These are phyloP conservation scores for Amphiprion ocellaris DNA, from an alignment of 2,113 vertebrate species.

Conservation along the genomic window DNA sequence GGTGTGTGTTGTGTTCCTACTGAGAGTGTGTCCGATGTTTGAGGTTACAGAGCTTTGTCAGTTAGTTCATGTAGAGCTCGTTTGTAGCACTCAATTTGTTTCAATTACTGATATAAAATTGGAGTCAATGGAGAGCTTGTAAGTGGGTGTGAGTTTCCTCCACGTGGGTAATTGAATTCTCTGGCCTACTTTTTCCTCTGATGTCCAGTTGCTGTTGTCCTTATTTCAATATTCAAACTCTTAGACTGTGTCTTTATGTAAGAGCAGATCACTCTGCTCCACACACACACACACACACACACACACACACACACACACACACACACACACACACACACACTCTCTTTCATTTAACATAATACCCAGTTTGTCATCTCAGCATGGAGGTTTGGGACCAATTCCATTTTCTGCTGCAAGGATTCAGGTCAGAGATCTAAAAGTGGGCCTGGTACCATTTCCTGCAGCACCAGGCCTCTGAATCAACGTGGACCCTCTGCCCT, in stretches of 20 bases:
- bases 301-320: no score
- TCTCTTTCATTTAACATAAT: not conserved
- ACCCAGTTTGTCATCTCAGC: constrained; percentile 13
- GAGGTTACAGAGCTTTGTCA: constrained; percentile 28
- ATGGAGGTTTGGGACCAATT: constrained; percentile 65
- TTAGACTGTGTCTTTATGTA: constrained; percentile 1
- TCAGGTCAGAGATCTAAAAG: constrained; percentile 72
- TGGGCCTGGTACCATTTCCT: constrained; percentile 46
- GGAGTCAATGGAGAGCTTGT: constrained; percentile 45
- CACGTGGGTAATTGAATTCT: constrained; percentile 52
- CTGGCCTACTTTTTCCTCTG: constrained; percentile 50
- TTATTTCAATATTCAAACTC: constrained; percentile 69
- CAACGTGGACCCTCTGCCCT: constrained; percentile 9
- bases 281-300: not conserved
- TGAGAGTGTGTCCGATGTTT: constrained; percentile 44
- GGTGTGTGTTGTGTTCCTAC: constrained; percentile 18
- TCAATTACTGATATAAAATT: constrained; percentile 64
- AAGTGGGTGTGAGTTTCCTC: constrained; percentile 7
- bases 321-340: not conserved
- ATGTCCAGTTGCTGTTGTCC: constrained; percentile 38
- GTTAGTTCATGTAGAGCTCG: not conserved
- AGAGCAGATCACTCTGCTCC: not conserved
- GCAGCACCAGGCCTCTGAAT: constrained; percentile 3
- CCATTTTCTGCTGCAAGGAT: constrained; percentile 62
- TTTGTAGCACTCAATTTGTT: constrained; percentile 57